phyloP scores from a whole-genome alignment of 2,113 vertebrate species.

The Sminthopsis crassicaudata region DNA sequence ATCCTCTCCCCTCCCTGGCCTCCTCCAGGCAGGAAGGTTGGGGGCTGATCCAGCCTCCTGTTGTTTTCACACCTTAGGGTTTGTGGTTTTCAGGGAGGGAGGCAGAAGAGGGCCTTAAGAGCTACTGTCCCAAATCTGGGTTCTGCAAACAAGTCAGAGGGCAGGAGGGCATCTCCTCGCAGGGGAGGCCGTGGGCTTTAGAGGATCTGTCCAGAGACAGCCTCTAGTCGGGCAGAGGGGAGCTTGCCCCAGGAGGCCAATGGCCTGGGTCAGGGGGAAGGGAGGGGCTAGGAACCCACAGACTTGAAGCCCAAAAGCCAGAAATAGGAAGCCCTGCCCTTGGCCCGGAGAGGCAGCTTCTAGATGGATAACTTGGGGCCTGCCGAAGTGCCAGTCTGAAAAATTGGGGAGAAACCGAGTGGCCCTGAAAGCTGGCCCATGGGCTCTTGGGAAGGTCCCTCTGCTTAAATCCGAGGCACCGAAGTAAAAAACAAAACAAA shows the following conservation, averaged over 20 bases:
- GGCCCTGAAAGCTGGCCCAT: not conserved
- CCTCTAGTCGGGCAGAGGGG: not conserved
- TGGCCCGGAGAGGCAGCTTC: not conserved
- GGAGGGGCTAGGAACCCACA: too few species aligned
- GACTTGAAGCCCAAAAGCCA: too few species aligned
- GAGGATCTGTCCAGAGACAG: not conserved
- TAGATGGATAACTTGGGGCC: too few species aligned
- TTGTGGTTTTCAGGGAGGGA: conserved; percentile 77
- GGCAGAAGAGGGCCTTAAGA: conserved; percentile 31
- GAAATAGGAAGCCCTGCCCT: too few species aligned
- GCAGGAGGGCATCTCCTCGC: too few species aligned
- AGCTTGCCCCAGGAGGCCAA: not conserved
- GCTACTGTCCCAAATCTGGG: not conserved
- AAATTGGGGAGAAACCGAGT: too few species aligned
- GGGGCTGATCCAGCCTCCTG: conserved; percentile 63
- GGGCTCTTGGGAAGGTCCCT: too few species aligned
- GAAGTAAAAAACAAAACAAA: too few species aligned
- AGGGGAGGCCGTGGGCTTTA: too few species aligned
- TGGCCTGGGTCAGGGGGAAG: not conserved
- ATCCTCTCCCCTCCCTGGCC: conserved; percentile 63
- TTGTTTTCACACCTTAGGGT: conserved; percentile 75
- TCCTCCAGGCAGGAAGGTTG: conserved; percentile 13
- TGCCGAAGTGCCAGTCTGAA: too few species aligned
- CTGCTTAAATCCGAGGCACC: too few species aligned
- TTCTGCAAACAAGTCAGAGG: not conserved